phyloP scores from a whole-genome alignment of 2,113 vertebrate genomes.

The Neodontobutis hainanensis region DNA sequence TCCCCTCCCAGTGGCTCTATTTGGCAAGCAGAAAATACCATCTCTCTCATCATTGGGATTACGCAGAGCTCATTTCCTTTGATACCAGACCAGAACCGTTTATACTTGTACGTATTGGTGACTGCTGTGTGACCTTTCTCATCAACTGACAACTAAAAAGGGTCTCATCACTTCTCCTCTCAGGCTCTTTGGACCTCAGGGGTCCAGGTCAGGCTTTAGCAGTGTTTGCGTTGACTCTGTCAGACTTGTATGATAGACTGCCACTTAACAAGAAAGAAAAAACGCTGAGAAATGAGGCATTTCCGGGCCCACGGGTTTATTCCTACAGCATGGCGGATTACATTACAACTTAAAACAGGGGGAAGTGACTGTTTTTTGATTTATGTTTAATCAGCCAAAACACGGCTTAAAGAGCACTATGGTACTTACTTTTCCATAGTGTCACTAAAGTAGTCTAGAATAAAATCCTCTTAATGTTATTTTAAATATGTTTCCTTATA shows the following conservation, averaged over 20 bases:
- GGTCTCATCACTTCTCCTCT: slow-evolving; percentile 59
- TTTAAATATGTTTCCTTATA: too few relatives aligned
- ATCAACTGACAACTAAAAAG: slow-evolving; percentile 45
- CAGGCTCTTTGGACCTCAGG: slow-evolving; percentile 67
- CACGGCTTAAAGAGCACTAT: background rate
- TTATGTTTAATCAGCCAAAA: slow-evolving; percentile 26
- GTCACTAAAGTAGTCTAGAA: too few relatives aligned
- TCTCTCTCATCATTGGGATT: slow-evolving; percentile 50
- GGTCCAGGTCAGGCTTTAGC: slow-evolving; percentile 66
- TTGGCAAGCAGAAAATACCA: slow-evolving; percentile 49
- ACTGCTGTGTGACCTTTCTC: slow-evolving; percentile 63
- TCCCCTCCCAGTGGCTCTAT: slow-evolving; percentile 37
- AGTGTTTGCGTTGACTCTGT: slow-evolving; percentile 61
- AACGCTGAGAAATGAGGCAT: slow-evolving; percentile 68
- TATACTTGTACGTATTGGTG: slow-evolving; percentile 30
- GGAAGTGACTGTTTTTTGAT: slow-evolving; percentile 26
- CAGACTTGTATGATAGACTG: slow-evolving; percentile 65
- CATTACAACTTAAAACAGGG: slow-evolving; percentile 54
- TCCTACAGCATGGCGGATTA: slow-evolving; percentile 60
- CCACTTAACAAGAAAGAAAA: slow-evolving; percentile 65
- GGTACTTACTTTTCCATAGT: too few relatives aligned
- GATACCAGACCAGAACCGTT: slow-evolving; percentile 60
- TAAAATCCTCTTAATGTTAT: too few relatives aligned
- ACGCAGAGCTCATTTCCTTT: slow-evolving; percentile 43
- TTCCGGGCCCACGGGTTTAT: slow-evolving; percentile 69